A percentile compares a stretch with the other conserved stretches of the same genome.
These are phyloP conservation scores for Lasioglossum lativentre DNA, from an alignment of 2,888 invertebrate species.

Conservation along the genomic window DNA sequence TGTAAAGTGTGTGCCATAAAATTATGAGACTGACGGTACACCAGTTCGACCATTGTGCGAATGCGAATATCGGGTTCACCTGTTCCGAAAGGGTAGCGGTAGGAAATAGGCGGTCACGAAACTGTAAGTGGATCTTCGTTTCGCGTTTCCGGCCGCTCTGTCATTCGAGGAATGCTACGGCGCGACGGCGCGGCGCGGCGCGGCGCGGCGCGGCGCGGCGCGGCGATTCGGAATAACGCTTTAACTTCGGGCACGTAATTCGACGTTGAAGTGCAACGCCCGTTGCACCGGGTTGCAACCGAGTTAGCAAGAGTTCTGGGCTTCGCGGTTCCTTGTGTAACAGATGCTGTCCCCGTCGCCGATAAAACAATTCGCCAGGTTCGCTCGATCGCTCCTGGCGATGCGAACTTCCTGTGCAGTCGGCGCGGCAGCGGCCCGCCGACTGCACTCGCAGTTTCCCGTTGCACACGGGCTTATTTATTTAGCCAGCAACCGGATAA, in stretches of 20 bases:
- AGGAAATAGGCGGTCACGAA: background rate
- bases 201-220: no score
- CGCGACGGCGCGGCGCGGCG: no score
- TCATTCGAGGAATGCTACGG: background rate
- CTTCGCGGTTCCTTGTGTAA: conserved; percentile 1
- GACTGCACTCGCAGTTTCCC: background rate
- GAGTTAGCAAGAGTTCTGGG: background rate
- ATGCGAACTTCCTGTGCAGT: background rate
- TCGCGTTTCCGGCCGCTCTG: background rate
- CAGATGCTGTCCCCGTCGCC: background rate
- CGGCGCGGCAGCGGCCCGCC: no score
- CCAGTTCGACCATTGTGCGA: background rate
- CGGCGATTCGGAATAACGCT: background rate
- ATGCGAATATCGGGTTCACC: conserved; percentile 12
- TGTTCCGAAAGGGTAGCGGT: background rate
- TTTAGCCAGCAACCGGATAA: background rate
- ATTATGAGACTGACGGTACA: background rate
- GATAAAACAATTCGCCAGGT: conserved; percentile 1
- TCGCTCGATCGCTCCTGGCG: background rate
- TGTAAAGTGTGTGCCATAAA: background rate
- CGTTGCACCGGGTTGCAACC: background rate
- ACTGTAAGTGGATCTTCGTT: conserved; percentile 18
- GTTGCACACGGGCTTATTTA: background rate
- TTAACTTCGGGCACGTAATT: background rate
- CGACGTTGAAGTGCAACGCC: background rate